Conservation (phyloP, 1,140 invertebrate genomes). For the Subanguina moxae region DNA sequence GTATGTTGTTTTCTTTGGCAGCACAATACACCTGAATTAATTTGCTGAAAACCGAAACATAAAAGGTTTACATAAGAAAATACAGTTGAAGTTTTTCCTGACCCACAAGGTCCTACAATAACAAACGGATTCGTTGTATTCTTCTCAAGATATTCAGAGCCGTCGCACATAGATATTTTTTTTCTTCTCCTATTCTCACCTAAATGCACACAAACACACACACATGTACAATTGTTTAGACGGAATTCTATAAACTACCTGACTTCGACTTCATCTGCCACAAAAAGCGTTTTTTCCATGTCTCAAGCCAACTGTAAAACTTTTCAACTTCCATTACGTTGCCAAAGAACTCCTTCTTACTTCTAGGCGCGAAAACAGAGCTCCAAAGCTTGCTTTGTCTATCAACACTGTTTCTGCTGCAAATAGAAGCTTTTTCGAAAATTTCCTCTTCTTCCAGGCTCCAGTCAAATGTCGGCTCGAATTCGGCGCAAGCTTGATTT, state of each 20-base stretch:
- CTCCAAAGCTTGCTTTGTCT: background rate
- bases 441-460: background rate
- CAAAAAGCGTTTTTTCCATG: background rate
- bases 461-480: background rate
- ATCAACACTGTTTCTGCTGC: background rate
- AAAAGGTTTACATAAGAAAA: background rate
- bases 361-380: background rate
- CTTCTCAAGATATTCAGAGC: background rate
- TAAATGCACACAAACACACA: no score
- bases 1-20: background rate
- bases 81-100: conserved; percentile 12
- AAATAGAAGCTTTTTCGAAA: background rate
- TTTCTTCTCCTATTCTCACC: background rate
- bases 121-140: conserved; percentile 3
- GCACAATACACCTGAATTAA: conserved; percentile 1
- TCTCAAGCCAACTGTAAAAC: background rate
- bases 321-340: background rate
- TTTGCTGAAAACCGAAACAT: background rate
- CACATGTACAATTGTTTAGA: no score
- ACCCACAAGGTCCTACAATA: background rate
- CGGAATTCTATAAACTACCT: no score
- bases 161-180: background rate
- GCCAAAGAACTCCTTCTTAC: background rate
- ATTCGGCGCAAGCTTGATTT: background rate
- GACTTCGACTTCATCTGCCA: no score